Conservation (phyloP, 2,797 vertebrate species). For the Fundulus diaphanus region DNA sequence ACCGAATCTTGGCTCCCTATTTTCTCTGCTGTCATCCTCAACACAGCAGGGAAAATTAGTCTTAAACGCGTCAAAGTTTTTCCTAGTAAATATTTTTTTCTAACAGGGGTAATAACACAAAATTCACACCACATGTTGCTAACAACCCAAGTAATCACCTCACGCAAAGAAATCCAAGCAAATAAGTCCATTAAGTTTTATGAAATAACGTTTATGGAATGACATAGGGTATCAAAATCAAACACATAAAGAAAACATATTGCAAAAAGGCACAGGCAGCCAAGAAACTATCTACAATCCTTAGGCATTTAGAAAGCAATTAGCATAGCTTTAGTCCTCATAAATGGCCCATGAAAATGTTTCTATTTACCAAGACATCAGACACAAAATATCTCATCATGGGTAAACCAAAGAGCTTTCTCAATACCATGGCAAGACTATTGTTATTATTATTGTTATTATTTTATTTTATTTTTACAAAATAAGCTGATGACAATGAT, state of each 20-base stretch:
- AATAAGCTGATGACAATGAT: background rate
- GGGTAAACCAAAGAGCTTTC: too few species aligned
- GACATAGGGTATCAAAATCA: background rate
- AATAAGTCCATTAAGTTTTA: too few species aligned
- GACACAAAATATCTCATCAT: background rate
- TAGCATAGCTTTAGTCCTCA: background rate
- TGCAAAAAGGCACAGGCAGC: background rate
- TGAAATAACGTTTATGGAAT: background rate
- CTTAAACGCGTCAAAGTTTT: background rate
- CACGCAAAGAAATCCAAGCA: background rate
- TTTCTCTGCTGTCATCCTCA: slow-evolving; percentile 44
- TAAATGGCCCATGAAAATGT: background rate
- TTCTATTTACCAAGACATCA: background rate
- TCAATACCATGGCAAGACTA: background rate
- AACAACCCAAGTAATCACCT: background rate
- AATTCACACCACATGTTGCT: background rate
- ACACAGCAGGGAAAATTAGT: background rate
- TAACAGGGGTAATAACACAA: background rate
- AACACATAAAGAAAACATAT: background rate
- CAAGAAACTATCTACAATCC: background rate
- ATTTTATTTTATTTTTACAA: background rate
- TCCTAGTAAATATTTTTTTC: background rate
- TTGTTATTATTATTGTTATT: too few species aligned
- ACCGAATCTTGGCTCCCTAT: slow-evolving; percentile 37
- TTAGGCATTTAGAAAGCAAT: background rate